Conservation (phyloP, 2,888 invertebrate genomes). For the Melieria omissa region DNA sequence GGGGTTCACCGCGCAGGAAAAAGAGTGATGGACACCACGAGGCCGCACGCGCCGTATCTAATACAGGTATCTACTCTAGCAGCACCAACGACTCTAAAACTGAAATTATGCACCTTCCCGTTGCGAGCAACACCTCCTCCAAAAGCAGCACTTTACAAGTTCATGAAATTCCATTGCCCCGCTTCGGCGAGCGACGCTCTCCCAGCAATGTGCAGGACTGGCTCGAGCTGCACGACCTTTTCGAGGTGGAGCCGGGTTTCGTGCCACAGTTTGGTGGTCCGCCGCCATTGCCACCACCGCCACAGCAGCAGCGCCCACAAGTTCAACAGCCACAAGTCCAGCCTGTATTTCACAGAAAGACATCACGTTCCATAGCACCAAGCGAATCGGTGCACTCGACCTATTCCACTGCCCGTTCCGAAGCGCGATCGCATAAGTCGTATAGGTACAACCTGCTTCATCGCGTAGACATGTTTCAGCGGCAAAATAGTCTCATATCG, state of each 20-base stretch:
- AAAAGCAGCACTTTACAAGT: conserved; percentile 47
- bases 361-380: conserved; percentile 26
- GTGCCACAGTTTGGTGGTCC: conserved; percentile 24
- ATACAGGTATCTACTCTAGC: conserved; percentile 52
- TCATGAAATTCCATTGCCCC: conserved; percentile 54
- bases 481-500: conserved; percentile 60
- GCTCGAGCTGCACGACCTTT: conserved; percentile 63
- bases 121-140: conserved; percentile 13
- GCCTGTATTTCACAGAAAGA: conserved; percentile 18
- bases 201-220: conserved; percentile 66
- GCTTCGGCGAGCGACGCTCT: conserved; percentile 63
- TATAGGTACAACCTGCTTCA: conserved; percentile 49
- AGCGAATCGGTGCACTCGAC: conserved; percentile 52
- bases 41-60: conserved; percentile 24
- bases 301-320: conserved; percentile 35
- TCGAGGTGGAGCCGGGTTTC: conserved; percentile 40
- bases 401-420: conserved; percentile 55
- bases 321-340: conserved; percentile 27
- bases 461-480: conserved; percentile 58
- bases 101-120: conserved; percentile 40
- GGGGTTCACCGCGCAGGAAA: conserved; percentile 77
- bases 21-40: conserved; percentile 46
- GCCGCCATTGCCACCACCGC: conserved; percentile 17
- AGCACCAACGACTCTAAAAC: conserved; percentile 41
- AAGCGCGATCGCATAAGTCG: conserved; percentile 48